phyloP scores from a whole-genome alignment of 1,140 invertebrate species.

The Globodera ellingtonae region DNA sequence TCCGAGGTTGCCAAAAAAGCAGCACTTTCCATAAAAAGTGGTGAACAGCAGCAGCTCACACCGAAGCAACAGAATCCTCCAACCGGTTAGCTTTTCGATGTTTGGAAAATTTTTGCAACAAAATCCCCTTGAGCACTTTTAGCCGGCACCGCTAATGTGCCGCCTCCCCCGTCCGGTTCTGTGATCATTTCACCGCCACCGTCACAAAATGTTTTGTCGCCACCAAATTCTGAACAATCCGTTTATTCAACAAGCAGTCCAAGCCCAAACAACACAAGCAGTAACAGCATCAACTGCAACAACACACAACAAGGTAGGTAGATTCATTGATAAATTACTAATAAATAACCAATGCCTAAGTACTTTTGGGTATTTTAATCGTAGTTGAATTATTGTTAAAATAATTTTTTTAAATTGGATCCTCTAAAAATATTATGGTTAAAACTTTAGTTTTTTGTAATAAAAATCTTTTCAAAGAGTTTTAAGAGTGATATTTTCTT shows the following conservation, averaged over 20 bases:
- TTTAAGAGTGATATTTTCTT: no score
- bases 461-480: no score
- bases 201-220: not conserved
- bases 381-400: no score
- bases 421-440: no score
- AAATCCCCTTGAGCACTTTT: no score
- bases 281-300: not conserved
- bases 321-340: not conserved
- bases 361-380: no score
- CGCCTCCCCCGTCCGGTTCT: not conserved
- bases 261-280: not conserved
- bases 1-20: not conserved
- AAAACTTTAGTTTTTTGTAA: no score
- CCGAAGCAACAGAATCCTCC: not conserved
- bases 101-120: no score
- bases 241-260: not conserved
- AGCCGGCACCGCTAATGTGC: not conserved
- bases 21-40: not conserved
- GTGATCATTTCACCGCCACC: not conserved
- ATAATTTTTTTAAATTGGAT: no score
- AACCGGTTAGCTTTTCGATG: not conserved
- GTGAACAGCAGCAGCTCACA: not conserved
- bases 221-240: not conserved
- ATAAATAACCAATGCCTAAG: no score
- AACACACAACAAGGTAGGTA: not conserved